Evolutionary conservation across 1,140 invertebrate species (phyloP), one percentile per base, ranked within the genome.

Genomic region (Globodera rostochiensis): DNA sequence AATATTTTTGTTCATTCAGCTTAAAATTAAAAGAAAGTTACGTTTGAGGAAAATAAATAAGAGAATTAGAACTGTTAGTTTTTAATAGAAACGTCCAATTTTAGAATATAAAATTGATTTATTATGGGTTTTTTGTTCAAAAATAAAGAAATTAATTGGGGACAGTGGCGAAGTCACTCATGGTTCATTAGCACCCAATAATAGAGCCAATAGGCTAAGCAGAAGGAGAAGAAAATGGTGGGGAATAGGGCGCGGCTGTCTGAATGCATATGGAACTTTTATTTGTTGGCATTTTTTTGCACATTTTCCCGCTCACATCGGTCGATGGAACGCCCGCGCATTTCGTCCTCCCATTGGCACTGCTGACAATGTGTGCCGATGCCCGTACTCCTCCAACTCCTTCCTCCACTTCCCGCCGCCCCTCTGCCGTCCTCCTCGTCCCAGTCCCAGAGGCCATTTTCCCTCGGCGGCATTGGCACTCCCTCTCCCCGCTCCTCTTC

Each of bases 331-430:
- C 80, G 21, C 13, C 57, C 82, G 15, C 45, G 82, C 21, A 21
- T 49, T 76, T 82, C 81, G 69, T 82, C 80, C 49, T 79, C 53
- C 80, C 80, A 84, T 50, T 82, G 80, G 47, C 80, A 82, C 13
- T 83, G 80, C n/a, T 66, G 36, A 47, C 80, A 82, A 50, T 67
- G 80, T 25, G 4, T 49, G 49, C 70, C 25, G 19, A 4, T 11
- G 71, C 53, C 69, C 57, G 11, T 64, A 11, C 15, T 82, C 78
- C 80, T 80, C 21, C 71, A 36, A 36, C 36, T 36, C 3, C 36
- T 36, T 36, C 36, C 36, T 36, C 25, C 57, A 15, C 50, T 15
- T 71, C 46, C 69, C 9, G 8, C 8, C 19, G 19, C 19, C 67
- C 19, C 67, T 21, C 8, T 19, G 8, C 19, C 67, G 19, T 69